Conservation (phyloP, 2,797 vertebrate genomes). For the Chromis chromis region DNA sequence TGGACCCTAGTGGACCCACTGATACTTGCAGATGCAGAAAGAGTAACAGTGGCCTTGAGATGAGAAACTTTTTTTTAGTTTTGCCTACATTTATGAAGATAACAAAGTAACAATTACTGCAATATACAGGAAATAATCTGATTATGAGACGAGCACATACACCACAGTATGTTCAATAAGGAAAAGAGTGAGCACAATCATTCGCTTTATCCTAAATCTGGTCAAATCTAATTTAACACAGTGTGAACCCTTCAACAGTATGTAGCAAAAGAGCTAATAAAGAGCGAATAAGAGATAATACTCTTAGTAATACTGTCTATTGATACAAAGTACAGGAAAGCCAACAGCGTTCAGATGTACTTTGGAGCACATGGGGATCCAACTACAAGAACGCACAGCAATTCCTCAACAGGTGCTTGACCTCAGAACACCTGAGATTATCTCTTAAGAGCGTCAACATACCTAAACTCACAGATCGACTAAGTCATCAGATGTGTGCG, state of each 20-base stretch:
- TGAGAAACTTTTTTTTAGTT: too few species aligned
- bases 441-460: conserved; percentile 33
- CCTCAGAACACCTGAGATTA: conserved; percentile 53
- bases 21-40: too few species aligned
- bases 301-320: background rate
- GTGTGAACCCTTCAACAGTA: background rate
- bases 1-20: too few species aligned
- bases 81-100: too few species aligned
- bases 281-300: background rate
- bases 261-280: background rate
- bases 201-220: background rate
- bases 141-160: background rate
- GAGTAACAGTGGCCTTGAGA: too few species aligned
- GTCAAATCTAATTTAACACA: background rate
- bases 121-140: too few species aligned
- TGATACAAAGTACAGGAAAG: conserved; percentile 20
- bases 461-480: conserved; percentile 27
- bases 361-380: conserved; percentile 6
- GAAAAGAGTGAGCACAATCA: background rate
- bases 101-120: too few species aligned
- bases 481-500: conserved; percentile 47
- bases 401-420: conserved; percentile 45
- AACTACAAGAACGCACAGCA: conserved; percentile 27
- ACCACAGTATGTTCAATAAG: background rate
- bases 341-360: conserved; percentile 17